Evolutionary conservation across 2,888 invertebrate species (phyloP), one percentile per base, ranked within the genome.

Genomic region (Miltochrista miniata): DNA sequence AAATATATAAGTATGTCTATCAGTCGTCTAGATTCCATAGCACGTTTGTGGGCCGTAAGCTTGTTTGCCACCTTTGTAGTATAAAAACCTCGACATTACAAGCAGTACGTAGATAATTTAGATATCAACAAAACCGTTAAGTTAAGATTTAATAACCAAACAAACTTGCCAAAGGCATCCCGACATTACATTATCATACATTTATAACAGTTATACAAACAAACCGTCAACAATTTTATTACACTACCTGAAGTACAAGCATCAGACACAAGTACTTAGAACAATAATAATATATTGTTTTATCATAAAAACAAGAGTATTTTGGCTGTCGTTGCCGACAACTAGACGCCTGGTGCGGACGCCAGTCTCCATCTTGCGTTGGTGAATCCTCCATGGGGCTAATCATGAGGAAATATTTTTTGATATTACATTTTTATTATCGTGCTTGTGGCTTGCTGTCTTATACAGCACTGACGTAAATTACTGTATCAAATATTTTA

Each of bases 291-390:
- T 48, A 48, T 47, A 48, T 48, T 52, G 52, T 48, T 48, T 37
- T 48, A 48, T 44, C 39, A 52, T 52, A 52, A 52, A 52, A 52
- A 52, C 52, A 40, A n/a, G 29, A 39, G 45, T 48, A 49, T 48
- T 43, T 53, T 53, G 53, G 52, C 53, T 29, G 29, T 5, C 30
- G 42, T 7, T 12, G 37, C 40, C 48, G 53, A 36, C 53, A 40
- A 9, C 9, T 30, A 37, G 53, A 49, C 53, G 53, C 53, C 48
- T 9, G 38, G 14, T 15, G 41, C 37, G 42, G 54, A 55, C 61
- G 58, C 48, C 56, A 49, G 13, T 38, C 39, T 48, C 52, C 14
- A 33, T 36, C 43, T 39, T 24, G 40, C 7, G 37, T 11, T 52
- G 51, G 45, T 51, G 47, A 51, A 35, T 51, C 51, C 47, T 44